Conservation (phyloP, 2,888 invertebrate species). For the Spilarctia lutea region DNA sequence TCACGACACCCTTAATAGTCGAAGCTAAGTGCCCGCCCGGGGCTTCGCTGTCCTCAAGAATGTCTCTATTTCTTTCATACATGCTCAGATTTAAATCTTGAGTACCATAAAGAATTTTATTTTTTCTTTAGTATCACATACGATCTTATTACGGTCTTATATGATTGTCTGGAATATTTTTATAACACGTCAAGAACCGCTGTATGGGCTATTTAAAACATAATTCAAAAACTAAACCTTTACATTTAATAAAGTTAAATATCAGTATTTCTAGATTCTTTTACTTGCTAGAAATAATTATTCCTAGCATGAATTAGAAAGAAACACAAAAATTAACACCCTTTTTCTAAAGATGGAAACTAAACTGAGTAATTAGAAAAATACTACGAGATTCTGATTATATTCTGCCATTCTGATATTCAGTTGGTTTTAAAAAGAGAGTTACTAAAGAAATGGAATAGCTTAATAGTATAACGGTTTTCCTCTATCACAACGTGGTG, state of each 20-base stretch:
- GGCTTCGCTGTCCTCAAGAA: constrained; percentile 79
- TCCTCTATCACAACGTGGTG: background rate
- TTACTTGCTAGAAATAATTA: background rate
- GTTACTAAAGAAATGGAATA: background rate
- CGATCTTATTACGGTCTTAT: constrained; percentile 33
- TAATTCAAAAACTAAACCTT: background rate
- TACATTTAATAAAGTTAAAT: background rate
- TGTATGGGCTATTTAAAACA: background rate
- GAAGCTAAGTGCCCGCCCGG: constrained; percentile 84
- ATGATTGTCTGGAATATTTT: constrained; percentile 5
- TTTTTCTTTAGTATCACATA: constrained; percentile 65
- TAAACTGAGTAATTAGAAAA: background rate
- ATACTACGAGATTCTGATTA: background rate
- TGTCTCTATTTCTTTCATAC: constrained; percentile 79
- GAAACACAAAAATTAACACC: background rate
- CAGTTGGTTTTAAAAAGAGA: background rate
- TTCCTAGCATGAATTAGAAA: too few species aligned
- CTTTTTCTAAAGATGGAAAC: background rate
- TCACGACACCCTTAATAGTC: constrained; percentile 84
- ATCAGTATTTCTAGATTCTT: background rate
- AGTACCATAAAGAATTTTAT: constrained; percentile 71
- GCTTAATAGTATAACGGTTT: background rate
- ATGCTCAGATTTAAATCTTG: constrained; percentile 81
- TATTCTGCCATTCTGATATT: too few species aligned
- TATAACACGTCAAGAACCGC: constrained; percentile 5